A percentile compares a stretch with the other conserved stretches of the same genome.
phyloP scores from a whole-genome alignment of 2,888 invertebrate species.

The Orthonychiurus folsomi region DNA sequence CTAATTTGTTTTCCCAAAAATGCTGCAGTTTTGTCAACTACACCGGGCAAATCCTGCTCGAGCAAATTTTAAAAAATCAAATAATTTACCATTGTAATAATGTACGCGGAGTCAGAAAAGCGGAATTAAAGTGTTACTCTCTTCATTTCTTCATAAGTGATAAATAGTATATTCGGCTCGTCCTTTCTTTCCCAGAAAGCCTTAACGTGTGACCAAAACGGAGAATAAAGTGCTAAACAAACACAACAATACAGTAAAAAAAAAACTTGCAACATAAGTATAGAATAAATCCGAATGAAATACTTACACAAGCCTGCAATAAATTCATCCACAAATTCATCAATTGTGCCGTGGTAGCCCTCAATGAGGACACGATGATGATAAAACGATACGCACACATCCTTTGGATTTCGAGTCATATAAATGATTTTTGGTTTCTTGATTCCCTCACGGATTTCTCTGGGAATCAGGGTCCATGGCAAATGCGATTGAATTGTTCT shows the following conservation, averaged over 20 bases:
- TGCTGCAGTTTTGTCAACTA: conserved; percentile 59
- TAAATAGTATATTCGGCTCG: conserved; percentile 63
- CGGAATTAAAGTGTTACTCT: conserved; percentile 42
- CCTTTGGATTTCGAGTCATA: conserved; percentile 75
- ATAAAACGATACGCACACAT: conserved; percentile 74
- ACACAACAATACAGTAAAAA: not conserved
- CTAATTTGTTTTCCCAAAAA: conserved; percentile 61
- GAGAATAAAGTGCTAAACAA: conserved; percentile 26
- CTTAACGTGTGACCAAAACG: conserved; percentile 36
- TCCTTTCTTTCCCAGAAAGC: conserved; percentile 60
- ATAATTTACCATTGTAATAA: not conserved
- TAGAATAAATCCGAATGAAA: not conserved
- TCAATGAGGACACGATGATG: conserved; percentile 67
- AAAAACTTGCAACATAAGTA: conserved; percentile 1
- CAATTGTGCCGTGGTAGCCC: conserved; percentile 50
- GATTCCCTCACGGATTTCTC: conserved; percentile 20
- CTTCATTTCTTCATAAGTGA: conserved; percentile 76
- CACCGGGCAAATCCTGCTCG: conserved; percentile 55
- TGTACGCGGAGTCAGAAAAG: not conserved
- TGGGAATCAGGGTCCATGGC: conserved; percentile 41
- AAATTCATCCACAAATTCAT: conserved; percentile 55
- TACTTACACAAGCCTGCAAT: conserved; percentile 45
- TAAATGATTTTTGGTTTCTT: conserved; percentile 61
- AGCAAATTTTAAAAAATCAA: not conserved
- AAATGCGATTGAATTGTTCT: conserved; percentile 43